These are phyloP conservation scores for Napeogenes sylphis DNA, from an alignment of 2,888 invertebrate genomes.

Conservation along the genomic window DNA sequence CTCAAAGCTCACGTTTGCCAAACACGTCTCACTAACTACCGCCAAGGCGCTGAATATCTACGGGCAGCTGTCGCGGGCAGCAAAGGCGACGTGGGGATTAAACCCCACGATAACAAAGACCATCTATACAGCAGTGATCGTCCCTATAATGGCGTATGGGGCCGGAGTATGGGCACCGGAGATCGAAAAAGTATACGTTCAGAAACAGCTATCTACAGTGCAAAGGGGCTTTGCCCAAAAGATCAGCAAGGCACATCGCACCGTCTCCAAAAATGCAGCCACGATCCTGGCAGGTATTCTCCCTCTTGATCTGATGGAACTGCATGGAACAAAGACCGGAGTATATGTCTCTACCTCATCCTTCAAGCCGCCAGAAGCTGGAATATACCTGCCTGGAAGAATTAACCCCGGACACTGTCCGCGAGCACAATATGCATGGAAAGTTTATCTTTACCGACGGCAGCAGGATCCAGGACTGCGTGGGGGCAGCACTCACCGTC, in stretches of 20 bases:
- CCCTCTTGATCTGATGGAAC: constrained; percentile 26
- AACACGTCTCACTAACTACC: constrained; percentile 3
- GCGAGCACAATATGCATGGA: neutral
- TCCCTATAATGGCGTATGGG: constrained; percentile 25
- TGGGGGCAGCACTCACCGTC: neutral
- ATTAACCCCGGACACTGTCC: neutral
- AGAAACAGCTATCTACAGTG: constrained; percentile 11
- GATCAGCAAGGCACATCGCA: constrained; percentile 24
- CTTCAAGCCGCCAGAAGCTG: neutral
- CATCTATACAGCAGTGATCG: constrained; percentile 3
- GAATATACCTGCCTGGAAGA: constrained; percentile 7
- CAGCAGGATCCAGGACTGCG: too few species aligned
- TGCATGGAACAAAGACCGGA: neutral
- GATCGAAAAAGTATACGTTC: neutral
- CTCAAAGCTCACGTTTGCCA: constrained; percentile 10
- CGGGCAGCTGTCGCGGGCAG: too few species aligned
- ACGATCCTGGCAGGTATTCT: constrained; percentile 27
- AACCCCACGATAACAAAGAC: too few species aligned
- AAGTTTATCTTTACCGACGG: too few species aligned
- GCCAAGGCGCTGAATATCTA: constrained; percentile 11
- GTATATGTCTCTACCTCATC: constrained; percentile 17
- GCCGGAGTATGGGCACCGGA: constrained; percentile 20
- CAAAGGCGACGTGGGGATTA: too few species aligned
- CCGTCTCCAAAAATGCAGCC: constrained; percentile 26
- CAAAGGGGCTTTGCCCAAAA: constrained; percentile 1